Base-by-base conservation (phyloP, 2,113 vertebrate genomes). In the Epinephelus lanceolatus region DNA sequence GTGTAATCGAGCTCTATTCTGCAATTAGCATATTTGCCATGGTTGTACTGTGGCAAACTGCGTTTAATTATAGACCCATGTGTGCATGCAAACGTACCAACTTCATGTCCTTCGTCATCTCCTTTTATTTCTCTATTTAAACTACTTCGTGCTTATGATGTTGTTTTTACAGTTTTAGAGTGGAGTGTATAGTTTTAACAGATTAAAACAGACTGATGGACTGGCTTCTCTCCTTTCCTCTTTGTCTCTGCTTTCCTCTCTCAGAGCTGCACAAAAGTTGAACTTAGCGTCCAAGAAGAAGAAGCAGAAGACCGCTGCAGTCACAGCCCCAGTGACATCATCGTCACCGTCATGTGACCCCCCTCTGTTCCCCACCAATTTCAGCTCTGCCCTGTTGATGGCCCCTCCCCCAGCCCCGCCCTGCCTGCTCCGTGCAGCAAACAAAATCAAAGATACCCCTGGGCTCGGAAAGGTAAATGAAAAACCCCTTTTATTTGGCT, bases 261-360 rank as follows among this genome's bases (percentile, higher is more conserved):
- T 83, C 94, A 99, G 98, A 96, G 98, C 98, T 52, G 98, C 98
- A 85, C 98, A 99, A 93, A 99, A 99, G 92, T 87, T 99, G 86
- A 99, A 99, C 83, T 95, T 99, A 45, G 97, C 98, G 2, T 99
- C 98, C 60, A 99, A 99, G 93, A 99, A 99, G 96, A 99, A 98
- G 96, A 99, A 99, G 90, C 98, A 98, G 78, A 94, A 93, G 23
- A 83, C 83, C 0, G 23, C 77, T 0, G 42, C 80, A 0, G 86
- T 51, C 30, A 7, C 96, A 91, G 66, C 83, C 12, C 84, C 90
- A 6, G 89, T 96, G 37, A 93, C 96, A 27, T 95, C 96, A 1
- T 88, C 97, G 0, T 93, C 96, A 18, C 93, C 95, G 0, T 93
- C 91, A 5, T 95, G 95, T 1, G 98, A 98, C 80, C 96, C 96